phyloP scores from a whole-genome alignment of 2,113 vertebrate species.

The Telmatochromis sp. region DNA sequence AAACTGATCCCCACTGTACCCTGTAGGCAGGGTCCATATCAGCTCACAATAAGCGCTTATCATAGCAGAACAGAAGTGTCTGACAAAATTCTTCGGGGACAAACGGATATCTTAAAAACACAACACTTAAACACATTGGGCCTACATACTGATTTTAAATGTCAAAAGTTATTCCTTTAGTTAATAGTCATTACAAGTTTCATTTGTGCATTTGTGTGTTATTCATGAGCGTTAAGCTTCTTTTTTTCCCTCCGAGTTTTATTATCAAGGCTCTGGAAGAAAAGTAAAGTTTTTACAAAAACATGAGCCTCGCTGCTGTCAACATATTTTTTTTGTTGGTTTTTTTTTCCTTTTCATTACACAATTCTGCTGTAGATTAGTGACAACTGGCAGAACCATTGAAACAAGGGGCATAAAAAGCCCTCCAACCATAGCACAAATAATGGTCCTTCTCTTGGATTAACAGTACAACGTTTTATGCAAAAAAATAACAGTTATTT shows the following conservation, averaged over 20 bases:
- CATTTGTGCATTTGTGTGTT: background rate
- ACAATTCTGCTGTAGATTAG: constrained; percentile 37
- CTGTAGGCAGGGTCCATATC: constrained; percentile 35
- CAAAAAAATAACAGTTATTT: constrained; percentile 31
- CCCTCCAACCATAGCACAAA: constrained; percentile 29
- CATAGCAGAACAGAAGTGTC: constrained; percentile 40
- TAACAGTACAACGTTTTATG: constrained; percentile 11
- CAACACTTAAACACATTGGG: constrained; percentile 28
- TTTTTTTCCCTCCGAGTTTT: background rate
- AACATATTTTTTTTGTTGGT: background rate
- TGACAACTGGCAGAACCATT: constrained; percentile 6
- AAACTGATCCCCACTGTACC: constrained; percentile 40
- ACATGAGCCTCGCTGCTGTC: background rate
- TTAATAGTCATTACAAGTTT: background rate
- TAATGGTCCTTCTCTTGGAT: constrained; percentile 16
- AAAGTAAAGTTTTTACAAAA: background rate
- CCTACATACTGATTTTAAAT: constrained; percentile 5
- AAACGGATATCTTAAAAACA: constrained; percentile 32
- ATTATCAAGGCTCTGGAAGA: background rate
- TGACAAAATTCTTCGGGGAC: constrained; percentile 28
- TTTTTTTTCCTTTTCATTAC: background rate
- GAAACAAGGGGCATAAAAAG: background rate
- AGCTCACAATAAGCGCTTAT: constrained; percentile 56
- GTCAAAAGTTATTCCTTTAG: background rate
- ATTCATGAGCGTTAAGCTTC: background rate